Conservation (phyloP, 2,888 invertebrate genomes). For the Epinotia brunnichana region DNA sequence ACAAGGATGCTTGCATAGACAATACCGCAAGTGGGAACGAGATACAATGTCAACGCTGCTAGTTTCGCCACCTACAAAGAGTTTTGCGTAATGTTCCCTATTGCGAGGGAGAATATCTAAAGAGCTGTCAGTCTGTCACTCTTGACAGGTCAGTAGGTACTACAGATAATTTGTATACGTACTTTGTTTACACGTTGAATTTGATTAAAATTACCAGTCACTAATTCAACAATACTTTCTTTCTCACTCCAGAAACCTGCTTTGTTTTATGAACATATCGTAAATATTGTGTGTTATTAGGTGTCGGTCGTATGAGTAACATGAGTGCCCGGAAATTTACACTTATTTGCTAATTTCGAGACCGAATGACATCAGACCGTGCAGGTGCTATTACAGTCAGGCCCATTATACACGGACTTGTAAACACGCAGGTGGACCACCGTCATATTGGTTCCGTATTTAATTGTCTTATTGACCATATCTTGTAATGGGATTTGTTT, state of each 20-base stretch:
- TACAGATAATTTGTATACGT: too few species aligned
- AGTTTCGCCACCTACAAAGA: too few species aligned
- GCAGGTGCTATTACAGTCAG: constrained; percentile 46
- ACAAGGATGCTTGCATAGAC: too few species aligned
- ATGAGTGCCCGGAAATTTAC: constrained; percentile 34
- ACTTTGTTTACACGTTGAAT: not conserved
- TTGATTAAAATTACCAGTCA: not conserved
- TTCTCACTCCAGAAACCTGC: not conserved
- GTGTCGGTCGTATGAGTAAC: constrained; percentile 7
- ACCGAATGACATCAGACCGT: constrained; percentile 47
- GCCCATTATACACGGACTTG: constrained; percentile 47
- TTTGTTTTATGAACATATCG: constrained; percentile 3
- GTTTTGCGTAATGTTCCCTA: too few species aligned
- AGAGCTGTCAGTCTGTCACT: too few species aligned
- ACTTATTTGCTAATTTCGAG: constrained; percentile 43
- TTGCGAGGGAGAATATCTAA: too few species aligned
- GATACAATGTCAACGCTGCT: too few species aligned
- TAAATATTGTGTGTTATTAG: constrained; percentile 30
- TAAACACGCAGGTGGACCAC: constrained; percentile 25
- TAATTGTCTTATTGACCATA: not conserved
- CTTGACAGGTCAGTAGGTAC: too few species aligned
- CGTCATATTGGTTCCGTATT: not conserved
- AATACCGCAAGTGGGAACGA: too few species aligned
- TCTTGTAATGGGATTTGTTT: not conserved
- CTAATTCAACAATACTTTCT: not conserved